A percentile compares a stretch with the other conserved stretches of the same genome.
Conservation (phyloP, 2,113 vertebrate genomes). For the Epinephelus fuscoguttatus region DNA sequence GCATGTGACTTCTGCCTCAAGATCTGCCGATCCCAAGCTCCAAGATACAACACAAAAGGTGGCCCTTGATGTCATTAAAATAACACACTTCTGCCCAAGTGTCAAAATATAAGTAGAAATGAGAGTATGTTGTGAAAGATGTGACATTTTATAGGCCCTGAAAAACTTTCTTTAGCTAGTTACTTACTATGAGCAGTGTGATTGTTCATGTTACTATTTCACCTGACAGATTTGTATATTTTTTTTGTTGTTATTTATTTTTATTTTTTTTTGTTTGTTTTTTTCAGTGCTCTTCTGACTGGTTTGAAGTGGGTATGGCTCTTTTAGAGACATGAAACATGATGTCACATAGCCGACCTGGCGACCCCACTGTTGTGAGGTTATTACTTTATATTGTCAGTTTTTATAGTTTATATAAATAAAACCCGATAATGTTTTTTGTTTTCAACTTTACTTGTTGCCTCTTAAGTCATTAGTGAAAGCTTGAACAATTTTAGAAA, state of each 20-base stretch:
- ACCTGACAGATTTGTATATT: no score
- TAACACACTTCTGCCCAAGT: no score
- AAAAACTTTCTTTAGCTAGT: not conserved
- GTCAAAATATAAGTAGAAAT: no score
- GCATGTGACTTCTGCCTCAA: no score
- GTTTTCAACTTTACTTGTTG: not conserved
- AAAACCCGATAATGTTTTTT: not conserved
- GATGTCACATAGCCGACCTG: not conserved
- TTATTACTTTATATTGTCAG: not conserved
- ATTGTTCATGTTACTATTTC: no score
- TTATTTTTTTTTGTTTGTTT: no score
- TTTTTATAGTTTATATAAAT: not conserved
- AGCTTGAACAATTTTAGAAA: not conserved
- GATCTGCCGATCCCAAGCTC: no score
- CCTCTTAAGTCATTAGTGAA: not conserved
- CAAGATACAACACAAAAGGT: no score
- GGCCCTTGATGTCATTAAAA: no score
- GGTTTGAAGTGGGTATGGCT: not conserved
- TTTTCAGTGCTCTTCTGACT: no score
- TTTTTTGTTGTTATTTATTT: no score
- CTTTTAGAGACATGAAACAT: not conserved
- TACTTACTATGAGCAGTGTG: not conserved
- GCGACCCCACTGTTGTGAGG: not conserved
- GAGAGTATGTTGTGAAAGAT: no score
- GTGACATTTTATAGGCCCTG: not conserved